Base-by-base conservation (phyloP, 1,140 invertebrate genomes). In the Atta texana region DNA sequence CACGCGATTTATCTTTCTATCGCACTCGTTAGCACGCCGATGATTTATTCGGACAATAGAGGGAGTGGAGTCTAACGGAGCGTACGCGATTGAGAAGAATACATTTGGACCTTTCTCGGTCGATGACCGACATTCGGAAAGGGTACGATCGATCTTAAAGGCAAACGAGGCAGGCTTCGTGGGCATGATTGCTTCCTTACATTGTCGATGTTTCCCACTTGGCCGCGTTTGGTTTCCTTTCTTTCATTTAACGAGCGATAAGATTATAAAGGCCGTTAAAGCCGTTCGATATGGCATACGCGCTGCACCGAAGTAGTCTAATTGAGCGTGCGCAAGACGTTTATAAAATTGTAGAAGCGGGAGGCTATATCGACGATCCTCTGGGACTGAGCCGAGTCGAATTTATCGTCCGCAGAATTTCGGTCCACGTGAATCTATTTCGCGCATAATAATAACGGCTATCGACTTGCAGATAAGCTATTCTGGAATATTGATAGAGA, bases 111-210 rank as follows among this genome's bases (percentile, higher is more conserved):
- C 78, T 89, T 71, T 87, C 34, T 5, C 71, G 76, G 51, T 89
- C 76, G 76, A 80, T 87, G 85, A 34, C 77, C 88, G 88, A 89
- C 61, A 89, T 90, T 89, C 89, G 21, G 14, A 89, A 87, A 90
- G 78, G 85, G 76, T 87, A 75, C 66, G 72, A 89, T 89, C 89
- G 88, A 90, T 90, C 78, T 89, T 86, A 76, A 71, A 88, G 76
- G 75, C 81, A 76, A 86, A 64, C 51, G 49, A 69, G 49, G 28
- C 69, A 64, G 12, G 34, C 51, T n/a, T 24, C 61, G 59, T 85
- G 69, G 53, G 87, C 87, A 89, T 80, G 77, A 82, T 89, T 84
- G 80, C 77, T 87, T 86, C 72, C 85, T 90, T 75, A 84, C 85
- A 77, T 74, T 34, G 51, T 51, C 85, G 85, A 87, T 82, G 77